Percentiles rank a stretch among this genome's conserved stretches.
Evolutionary conservation across 1,140 invertebrate species (phyloP).

Genomic region (Adelges cooleyi): DNA sequence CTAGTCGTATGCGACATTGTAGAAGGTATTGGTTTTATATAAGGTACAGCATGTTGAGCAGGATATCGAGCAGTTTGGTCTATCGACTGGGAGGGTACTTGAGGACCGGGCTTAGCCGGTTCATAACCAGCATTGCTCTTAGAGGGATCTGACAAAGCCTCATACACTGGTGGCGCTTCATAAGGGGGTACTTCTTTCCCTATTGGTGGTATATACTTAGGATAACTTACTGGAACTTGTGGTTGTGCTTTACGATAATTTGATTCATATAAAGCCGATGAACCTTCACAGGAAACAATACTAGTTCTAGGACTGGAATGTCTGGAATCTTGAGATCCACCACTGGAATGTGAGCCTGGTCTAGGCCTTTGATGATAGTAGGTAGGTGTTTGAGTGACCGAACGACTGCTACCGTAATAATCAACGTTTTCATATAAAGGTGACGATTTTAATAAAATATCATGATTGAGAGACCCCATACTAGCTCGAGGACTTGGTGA

Average conservation of each 20-base stretch:
- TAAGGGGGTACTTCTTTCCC: conserved; percentile 44
- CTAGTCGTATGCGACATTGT: neutral
- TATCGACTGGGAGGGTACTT: conserved; percentile 36
- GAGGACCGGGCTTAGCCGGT: conserved; percentile 42
- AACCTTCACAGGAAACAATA: conserved; percentile 35
- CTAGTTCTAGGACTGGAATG: conserved; percentile 44
- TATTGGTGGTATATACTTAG: conserved; percentile 40
- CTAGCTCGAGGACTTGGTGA: conserved; percentile 5
- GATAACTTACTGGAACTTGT: conserved; percentile 50
- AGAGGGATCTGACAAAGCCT: conserved; percentile 52
- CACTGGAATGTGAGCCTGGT: conserved; percentile 42
- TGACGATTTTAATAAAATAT: neutral
- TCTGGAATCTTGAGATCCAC: conserved; percentile 43
- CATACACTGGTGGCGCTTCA: conserved; percentile 54
- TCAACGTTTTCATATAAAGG: conserved; percentile 73
- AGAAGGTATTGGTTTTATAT: neutral
- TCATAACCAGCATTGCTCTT: conserved; percentile 37
- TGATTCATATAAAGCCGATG: conserved; percentile 40
- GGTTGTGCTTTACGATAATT: conserved; percentile 52
- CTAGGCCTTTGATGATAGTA: conserved; percentile 49
- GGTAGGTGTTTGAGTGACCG: conserved; percentile 42
- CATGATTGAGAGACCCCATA: neutral
- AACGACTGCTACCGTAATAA: conserved; percentile 48
- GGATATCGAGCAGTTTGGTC: conserved; percentile 31
- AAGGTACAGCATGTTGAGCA: neutral